A percentile compares a stretch with the other conserved stretches of the same genome.
Conservation (phyloP, 2,888 invertebrate genomes). For the Nineta flava region DNA sequence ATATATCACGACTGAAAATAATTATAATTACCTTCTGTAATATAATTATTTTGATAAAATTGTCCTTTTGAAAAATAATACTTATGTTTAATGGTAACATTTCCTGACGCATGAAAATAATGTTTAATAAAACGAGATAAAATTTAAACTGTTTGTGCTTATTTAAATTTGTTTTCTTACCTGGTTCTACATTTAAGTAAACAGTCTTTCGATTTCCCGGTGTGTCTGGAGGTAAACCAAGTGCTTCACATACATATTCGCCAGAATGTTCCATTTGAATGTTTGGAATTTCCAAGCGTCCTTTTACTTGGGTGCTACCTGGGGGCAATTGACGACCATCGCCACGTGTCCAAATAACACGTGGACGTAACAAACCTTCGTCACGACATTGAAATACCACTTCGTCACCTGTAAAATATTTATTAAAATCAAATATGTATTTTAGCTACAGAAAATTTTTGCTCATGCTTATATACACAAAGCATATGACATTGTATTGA, state of each 20-base stretch:
- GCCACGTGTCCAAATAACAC: conserved; percentile 59
- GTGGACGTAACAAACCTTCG: conserved; percentile 62
- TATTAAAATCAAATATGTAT: neutral
- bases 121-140: neutral
- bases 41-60: neutral
- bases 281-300: conserved; percentile 73
- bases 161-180: conserved; percentile 38
- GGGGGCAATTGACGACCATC: conserved; percentile 56
- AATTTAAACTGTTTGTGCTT: neutral
- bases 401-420: conserved; percentile 51
- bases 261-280: conserved; percentile 63
- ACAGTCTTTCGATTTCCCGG: conserved; percentile 54
- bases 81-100: neutral
- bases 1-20: neutral
- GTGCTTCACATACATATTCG: conserved; percentile 69
- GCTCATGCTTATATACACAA: too few relatives aligned
- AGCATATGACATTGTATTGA: too few relatives aligned
- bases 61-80: neutral
- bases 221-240: conserved; percentile 41
- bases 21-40: neutral
- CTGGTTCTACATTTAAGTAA: conserved; percentile 53
- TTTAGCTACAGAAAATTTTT: neutral
- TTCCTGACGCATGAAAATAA: neutral
- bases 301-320: conserved; percentile 56
- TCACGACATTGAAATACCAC: conserved; percentile 89